These are phyloP conservation scores for Limosa lapponica DNA, from an alignment of 2,797 vertebrate species.

Conservation along the genomic window DNA sequence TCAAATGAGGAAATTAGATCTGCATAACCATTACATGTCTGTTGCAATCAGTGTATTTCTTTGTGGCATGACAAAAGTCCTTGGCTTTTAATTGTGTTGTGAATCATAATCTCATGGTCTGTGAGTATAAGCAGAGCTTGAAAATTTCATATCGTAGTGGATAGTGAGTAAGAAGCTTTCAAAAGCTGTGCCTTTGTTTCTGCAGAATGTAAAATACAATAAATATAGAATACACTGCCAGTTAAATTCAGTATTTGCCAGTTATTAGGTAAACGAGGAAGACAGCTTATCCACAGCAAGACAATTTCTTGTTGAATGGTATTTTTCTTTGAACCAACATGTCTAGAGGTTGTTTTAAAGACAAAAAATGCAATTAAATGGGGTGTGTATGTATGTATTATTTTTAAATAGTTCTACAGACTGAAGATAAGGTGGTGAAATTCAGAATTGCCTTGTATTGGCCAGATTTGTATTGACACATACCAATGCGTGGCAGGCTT, in stretches of 20 bases:
- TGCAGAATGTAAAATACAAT: background rate
- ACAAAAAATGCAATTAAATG: background rate
- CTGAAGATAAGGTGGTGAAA: background rate
- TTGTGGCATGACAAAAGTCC: background rate
- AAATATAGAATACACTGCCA: background rate
- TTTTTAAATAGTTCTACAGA: background rate
- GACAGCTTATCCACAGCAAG: background rate
- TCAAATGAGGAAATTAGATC: background rate
- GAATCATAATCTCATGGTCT: conserved; percentile 29
- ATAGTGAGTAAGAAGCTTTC: background rate
- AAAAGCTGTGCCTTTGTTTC: background rate
- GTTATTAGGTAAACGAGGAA: background rate
- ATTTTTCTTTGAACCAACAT: background rate
- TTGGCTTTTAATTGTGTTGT: conserved; percentile 8
- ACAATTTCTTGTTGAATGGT: background rate
- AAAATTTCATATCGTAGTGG: background rate
- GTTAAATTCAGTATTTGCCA: background rate
- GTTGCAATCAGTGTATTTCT: conserved; percentile 3
- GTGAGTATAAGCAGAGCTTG: background rate
- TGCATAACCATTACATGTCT: background rate
- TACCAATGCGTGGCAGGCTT: background rate
- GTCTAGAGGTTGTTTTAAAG: background rate
- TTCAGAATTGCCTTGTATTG: background rate
- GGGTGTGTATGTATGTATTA: accelerated
- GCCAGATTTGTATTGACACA: background rate